Conservation (phyloP, 2,888 invertebrate genomes). For the Nomada ferruginata region DNA sequence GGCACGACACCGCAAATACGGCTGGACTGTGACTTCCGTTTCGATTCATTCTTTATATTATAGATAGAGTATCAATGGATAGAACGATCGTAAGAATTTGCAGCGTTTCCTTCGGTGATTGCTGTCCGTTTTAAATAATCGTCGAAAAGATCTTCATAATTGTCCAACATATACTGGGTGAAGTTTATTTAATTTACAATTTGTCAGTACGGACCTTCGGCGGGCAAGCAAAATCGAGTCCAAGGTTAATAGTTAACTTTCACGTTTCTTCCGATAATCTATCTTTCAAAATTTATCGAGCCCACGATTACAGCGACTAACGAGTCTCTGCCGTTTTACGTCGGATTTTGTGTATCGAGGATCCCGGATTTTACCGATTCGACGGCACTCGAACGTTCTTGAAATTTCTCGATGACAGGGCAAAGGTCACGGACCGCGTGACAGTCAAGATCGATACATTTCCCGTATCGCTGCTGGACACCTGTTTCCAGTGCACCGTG, state of each 20-base stretch:
- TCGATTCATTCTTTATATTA: not conserved
- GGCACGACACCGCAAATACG: constrained; percentile 45
- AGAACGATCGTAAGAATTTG: too few species aligned
- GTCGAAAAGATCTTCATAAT: too few species aligned
- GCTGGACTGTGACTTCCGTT: not conserved
- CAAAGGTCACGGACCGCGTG: constrained; percentile 6
- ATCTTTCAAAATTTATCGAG: not conserved
- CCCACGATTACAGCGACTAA: not conserved
- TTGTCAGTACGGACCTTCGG: too few species aligned
- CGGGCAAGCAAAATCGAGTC: too few species aligned
- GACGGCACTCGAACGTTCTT: not conserved
- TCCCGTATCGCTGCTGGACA: constrained; percentile 1
- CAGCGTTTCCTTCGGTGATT: too few species aligned
- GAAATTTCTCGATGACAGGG: not conserved
- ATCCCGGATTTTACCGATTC: not conserved
- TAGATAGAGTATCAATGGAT: too few species aligned
- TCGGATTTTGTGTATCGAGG: not conserved
- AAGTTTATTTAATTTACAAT: too few species aligned
- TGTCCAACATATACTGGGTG: too few species aligned
- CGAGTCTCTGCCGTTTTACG: not conserved
- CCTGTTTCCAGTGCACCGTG: not conserved
- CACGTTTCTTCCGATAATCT: not conserved
- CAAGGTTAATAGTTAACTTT: too few species aligned
- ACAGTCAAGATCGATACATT: constrained; percentile 14
- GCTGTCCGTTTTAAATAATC: too few species aligned